phyloP scores from a whole-genome alignment of 2,113 vertebrate genomes.

The Pao palembangensis region DNA sequence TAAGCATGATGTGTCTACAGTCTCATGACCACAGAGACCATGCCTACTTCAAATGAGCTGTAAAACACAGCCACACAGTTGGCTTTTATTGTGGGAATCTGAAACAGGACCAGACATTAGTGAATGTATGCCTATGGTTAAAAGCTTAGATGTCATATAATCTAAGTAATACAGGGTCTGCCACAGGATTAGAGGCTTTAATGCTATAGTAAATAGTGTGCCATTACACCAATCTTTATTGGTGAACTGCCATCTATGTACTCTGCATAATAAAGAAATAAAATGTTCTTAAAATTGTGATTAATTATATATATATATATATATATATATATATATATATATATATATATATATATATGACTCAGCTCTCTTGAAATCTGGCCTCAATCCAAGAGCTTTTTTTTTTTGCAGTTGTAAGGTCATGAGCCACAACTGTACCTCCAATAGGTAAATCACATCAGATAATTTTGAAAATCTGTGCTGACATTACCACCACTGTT shows the following conservation, averaged over 20 bases:
- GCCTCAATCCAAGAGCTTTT: conserved; percentile 36
- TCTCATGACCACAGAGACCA: conserved; percentile 53
- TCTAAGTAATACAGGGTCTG: conserved; percentile 8
- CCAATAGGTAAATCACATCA: conserved; percentile 26
- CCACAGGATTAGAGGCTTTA: too few species aligned
- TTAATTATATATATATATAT: conserved; percentile 14
- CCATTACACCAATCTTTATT: too few species aligned
- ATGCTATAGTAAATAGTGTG: too few species aligned
- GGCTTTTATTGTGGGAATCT: conserved; percentile 29
- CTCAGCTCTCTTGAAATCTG: conserved; percentile 37
- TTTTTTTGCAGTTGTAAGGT: conserved; percentile 37
- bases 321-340: conserved; percentile 23
- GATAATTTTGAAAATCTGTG: conserved; percentile 26
- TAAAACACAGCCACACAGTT: conserved; percentile 48
- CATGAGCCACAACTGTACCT: conserved; percentile 36
- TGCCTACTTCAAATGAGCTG: conserved; percentile 58
- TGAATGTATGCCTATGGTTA: conserved; percentile 13
- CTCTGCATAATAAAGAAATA: too few species aligned
- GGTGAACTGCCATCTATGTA: background rate
- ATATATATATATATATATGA: conserved; percentile 31
- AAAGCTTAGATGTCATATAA: conserved; percentile 1
- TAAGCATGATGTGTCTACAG: conserved; percentile 48
- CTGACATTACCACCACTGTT: conserved; percentile 21
- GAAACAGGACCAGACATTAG: conserved; percentile 24
- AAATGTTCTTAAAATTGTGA: too few species aligned